These are phyloP conservation scores for Synergus japonicus DNA, from an alignment of 2,888 invertebrate genomes.

Conservation along the genomic window DNA sequence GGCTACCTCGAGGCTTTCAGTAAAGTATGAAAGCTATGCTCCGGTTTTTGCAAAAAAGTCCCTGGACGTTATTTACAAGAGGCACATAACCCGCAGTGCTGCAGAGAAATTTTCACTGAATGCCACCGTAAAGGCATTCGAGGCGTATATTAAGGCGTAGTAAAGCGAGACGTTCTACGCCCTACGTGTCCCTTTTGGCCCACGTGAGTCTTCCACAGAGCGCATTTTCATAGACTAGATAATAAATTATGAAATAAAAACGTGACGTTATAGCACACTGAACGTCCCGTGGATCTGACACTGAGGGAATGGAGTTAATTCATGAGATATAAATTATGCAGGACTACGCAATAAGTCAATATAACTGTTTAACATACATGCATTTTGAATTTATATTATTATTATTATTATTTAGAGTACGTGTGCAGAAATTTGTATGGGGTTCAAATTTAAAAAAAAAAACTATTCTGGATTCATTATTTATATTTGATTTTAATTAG, in stretches of 20 bases:
- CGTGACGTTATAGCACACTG: not conserved
- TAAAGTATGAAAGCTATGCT: constrained; percentile 37
- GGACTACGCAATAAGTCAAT: not conserved
- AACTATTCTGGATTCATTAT: too few relatives aligned
- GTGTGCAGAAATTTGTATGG: too few relatives aligned
- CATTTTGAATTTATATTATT: too few relatives aligned
- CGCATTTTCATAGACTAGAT: constrained; percentile 21
- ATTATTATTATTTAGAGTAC: too few relatives aligned
- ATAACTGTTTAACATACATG: too few relatives aligned
- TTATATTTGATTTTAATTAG: too few relatives aligned
- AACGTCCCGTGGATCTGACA: not conserved
- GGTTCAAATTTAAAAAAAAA: too few relatives aligned
- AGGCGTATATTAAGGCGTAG: not conserved
- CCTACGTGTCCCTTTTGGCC: constrained; percentile 15
- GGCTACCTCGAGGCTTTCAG: constrained; percentile 31
- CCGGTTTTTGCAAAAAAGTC: constrained; percentile 21
- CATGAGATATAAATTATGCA: not conserved
- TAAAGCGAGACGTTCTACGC: not conserved
- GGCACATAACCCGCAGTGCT: constrained; percentile 21
- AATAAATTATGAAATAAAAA: constrained; percentile 25
- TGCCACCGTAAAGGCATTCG: constrained; percentile 24
- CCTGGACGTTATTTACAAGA: constrained; percentile 28
- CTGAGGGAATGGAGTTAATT: not conserved
- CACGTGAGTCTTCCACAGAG: constrained; percentile 1
- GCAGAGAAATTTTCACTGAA: constrained; percentile 3